phyloP scores from a whole-genome alignment of 2,888 invertebrate species.

The Amphipoea oculea region DNA sequence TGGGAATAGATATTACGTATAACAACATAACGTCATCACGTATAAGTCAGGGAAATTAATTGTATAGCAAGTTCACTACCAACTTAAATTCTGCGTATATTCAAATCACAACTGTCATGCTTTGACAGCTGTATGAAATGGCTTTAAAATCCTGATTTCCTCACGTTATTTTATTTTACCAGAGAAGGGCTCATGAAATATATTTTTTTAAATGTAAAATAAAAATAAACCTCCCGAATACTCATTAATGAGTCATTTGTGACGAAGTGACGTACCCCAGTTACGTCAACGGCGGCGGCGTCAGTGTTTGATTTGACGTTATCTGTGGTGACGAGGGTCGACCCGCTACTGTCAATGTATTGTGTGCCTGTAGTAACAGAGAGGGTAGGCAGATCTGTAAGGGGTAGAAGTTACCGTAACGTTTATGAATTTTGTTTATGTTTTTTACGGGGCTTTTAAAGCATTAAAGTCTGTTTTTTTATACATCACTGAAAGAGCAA shows the following conservation, averaged over 20 bases:
- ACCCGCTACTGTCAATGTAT: slow-evolving; percentile 56
- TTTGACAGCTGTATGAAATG: no score
- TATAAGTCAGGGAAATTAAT: no score
- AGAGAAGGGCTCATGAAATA: neutral
- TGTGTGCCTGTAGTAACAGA: slow-evolving; percentile 37
- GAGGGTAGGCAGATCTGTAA: slow-evolving; percentile 22
- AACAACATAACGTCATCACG: neutral
- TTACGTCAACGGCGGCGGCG: slow-evolving; percentile 32
- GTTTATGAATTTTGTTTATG: slow-evolving; percentile 11
- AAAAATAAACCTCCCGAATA: slow-evolving; percentile 12
- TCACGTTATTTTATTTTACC: neutral
- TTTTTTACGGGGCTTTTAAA: neutral
- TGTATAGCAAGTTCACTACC: neutral
- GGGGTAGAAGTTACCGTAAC: neutral
- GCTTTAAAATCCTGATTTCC: neutral
- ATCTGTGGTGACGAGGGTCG: slow-evolving; percentile 64
- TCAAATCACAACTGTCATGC: neutral
- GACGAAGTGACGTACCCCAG: slow-evolving; percentile 38
- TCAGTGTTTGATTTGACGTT: slow-evolving; percentile 61
- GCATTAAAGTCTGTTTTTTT: neutral
- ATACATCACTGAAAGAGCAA: neutral
- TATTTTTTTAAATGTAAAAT: neutral
- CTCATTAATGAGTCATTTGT: slow-evolving; percentile 54
- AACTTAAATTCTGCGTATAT: neutral
- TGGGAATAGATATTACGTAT: neutral